phyloP scores from a whole-genome alignment of 2,113 vertebrate genomes.

The Poeciliopsis retropinna region DNA sequence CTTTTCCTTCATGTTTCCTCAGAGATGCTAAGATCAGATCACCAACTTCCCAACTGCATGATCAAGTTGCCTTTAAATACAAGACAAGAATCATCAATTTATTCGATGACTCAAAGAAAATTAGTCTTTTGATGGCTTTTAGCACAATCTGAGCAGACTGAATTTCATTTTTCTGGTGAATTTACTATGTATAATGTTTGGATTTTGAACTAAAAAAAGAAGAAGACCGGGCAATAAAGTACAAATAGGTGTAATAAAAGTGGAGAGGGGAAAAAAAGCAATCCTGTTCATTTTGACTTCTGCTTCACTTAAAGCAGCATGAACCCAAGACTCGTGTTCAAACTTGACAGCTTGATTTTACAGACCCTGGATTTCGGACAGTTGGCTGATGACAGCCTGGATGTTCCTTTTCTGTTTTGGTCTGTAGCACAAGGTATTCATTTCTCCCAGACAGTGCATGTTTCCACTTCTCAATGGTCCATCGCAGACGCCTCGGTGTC shows the following conservation, averaged over 20 bases:
- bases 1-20: not conserved
- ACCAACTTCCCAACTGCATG: no score
- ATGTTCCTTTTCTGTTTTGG: constrained; percentile 1
- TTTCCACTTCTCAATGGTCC: not conserved
- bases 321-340: not conserved
- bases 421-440: not conserved
- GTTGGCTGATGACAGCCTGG: not conserved
- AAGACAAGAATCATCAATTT: not conserved
- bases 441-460: not conserved
- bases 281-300: no score
- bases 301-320: not conserved
- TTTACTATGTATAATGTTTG: not conserved
- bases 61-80: not conserved
- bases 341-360: not conserved
- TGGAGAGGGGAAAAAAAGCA: no score
- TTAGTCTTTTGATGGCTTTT: not conserved
- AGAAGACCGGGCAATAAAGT: no score
- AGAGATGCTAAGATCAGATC: not conserved
- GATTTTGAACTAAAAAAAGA: not conserved
- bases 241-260: no score
- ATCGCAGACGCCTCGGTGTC: not conserved
- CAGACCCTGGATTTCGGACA: not conserved
- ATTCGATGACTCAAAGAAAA: no score
- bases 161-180: not conserved
- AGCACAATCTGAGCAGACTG: not conserved